Evolutionary conservation across 2,797 vertebrate species (phyloP).

Genomic region (Iguana delicatissima): DNA sequence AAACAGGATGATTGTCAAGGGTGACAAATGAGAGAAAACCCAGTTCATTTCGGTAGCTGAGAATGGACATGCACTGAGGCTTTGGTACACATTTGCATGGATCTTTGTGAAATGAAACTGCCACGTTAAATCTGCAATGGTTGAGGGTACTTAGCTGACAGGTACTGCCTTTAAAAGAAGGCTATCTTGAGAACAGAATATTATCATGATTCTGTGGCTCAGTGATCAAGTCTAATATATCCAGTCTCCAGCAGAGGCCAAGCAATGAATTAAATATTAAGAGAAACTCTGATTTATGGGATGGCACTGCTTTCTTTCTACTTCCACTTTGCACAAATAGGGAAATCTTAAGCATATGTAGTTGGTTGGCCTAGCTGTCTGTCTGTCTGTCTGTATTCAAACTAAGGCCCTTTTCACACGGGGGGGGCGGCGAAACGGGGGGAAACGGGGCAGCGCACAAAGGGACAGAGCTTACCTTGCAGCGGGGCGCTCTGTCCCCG

Average conservation of each 20-base stretch:
- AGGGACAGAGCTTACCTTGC: too few relatives aligned
- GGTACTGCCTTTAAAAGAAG: constrained; percentile 24
- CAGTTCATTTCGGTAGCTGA: neutral
- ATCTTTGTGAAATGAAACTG: constrained; percentile 19
- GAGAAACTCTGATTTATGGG: neutral
- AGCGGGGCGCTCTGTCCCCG: too few relatives aligned
- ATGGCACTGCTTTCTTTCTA: neutral
- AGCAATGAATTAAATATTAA: constrained; percentile 6
- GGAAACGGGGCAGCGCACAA: too few relatives aligned
- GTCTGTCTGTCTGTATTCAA: neutral
- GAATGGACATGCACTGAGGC: neutral
- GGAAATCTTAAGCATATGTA: neutral
- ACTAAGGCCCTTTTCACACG: too few relatives aligned
- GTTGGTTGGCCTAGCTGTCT: neutral
- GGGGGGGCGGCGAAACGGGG: too few relatives aligned
- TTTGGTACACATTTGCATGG: constrained; percentile 13
- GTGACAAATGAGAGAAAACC: constrained; percentile 16
- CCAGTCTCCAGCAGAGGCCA: neutral
- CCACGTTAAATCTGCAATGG: constrained; percentile 28
- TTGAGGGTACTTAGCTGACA: constrained; percentile 17
- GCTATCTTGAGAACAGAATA: constrained; percentile 34
- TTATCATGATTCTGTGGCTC: constrained; percentile 26
- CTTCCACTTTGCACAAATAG: neutral
- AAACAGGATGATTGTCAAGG: neutral
- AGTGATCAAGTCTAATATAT: constrained; percentile 19